Evolutionary conservation across 2,113 vertebrate genomes (phyloP), one percentile per base, ranked within the genome.

Genomic region (Athene noctua): DNA sequence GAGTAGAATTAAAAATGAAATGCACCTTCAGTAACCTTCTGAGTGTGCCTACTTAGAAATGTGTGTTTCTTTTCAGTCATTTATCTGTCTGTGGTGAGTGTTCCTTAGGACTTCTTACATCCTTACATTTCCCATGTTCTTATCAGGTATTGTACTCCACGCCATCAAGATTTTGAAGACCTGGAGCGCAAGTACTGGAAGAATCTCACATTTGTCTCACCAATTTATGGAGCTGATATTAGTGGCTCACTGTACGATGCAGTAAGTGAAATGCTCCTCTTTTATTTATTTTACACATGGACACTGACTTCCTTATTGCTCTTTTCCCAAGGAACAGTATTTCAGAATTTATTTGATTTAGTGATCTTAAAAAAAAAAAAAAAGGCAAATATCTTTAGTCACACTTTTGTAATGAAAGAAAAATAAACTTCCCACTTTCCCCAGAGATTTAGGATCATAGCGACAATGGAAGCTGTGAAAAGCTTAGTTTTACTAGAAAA

Each of bases 151-250:
- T 99, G 99, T 96, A 99, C 99, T 20, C 99, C 99, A 0, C 98
- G 98, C 5, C 99, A 99, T 95, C 99, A 99, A 95, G 99, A 99
- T 85, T 99, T 99, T 34, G 99, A 99, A 2, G 99, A 99, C 96
- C 95, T 99, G 80, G 99, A 99, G 84, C 99, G 99, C 80, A 99
- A 99, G 85, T 99, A 99, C 98, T 99, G 99, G 99, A 99, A 99
- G 97, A 99, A 99, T 63, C 98, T 99, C 51, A 99, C 99, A 0
- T 99, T 99, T 38, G 98, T 99, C 42, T 99, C 99, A 0, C 99
- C 99, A 4, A 99, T 99, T 74, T 99, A 99, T 4, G 99, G 99
- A 14, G 99, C 99, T 0, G 99, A 99, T 68, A 99, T 99, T 96
- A 99, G 99, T 10, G 99, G 99, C 73, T 99, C 99, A 0, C 97